phyloP scores from a whole-genome alignment of 2,113 vertebrate genomes.

The Lophotis ruficrista region DNA sequence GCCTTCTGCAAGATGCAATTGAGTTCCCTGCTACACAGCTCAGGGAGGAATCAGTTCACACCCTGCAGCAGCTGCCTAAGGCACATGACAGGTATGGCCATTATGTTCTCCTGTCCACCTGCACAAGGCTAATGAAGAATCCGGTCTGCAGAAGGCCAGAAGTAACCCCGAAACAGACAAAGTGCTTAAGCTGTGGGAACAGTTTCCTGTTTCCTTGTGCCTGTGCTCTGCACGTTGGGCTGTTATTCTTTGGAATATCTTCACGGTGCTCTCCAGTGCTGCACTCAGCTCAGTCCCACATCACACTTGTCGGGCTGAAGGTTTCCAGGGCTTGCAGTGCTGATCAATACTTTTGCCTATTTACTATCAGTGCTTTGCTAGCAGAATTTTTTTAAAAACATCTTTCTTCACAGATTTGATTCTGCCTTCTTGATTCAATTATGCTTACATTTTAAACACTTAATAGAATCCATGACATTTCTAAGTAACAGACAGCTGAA shows the following conservation, averaged over 20 bases:
- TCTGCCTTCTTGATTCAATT: background rate
- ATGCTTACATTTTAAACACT: background rate
- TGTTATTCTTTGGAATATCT: background rate
- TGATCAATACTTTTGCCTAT: background rate
- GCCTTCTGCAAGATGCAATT: background rate
- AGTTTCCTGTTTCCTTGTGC: background rate
- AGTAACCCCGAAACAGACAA: background rate
- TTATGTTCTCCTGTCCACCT: background rate
- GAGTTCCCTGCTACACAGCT: background rate
- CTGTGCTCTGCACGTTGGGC: background rate
- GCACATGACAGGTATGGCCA: background rate
- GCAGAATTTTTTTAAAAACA: background rate
- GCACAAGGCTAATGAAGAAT: background rate
- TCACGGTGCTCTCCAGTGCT: background rate
- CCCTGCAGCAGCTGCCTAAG: background rate
- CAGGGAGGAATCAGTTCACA: background rate
- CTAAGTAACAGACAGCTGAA: conserved; percentile 1
- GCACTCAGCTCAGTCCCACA: background rate
- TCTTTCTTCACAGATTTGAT: background rate
- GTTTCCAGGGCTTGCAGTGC: background rate
- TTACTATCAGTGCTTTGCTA: background rate
- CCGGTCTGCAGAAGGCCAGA: background rate
- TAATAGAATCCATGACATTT: background rate
- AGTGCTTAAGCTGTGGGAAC: background rate
- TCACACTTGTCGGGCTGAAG: rapidly evolving